These are phyloP conservation scores for Drosophila atripex DNA, from an alignment of 2,888 invertebrate genomes.

Conservation along the genomic window DNA sequence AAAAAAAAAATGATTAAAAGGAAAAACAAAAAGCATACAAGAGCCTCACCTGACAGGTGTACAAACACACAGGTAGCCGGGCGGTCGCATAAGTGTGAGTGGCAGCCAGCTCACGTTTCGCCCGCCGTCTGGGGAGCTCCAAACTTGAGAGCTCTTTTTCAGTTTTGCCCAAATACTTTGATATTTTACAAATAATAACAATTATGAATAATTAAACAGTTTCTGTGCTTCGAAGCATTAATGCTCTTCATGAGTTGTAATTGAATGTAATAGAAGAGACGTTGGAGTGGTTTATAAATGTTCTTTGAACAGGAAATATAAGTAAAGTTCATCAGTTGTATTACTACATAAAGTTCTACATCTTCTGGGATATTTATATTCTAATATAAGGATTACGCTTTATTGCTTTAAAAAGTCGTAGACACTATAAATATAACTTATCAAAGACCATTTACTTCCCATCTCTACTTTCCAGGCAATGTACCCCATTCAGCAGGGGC, in stretches of 20 bases:
- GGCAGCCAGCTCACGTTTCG: slow-evolving; percentile 73
- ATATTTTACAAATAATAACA: slow-evolving; percentile 34
- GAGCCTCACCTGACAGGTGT: slow-evolving; percentile 76
- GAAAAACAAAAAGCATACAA: slow-evolving; percentile 25
- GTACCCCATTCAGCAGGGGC: slow-evolving; percentile 27
- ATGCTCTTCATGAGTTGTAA: slow-evolving; percentile 28
- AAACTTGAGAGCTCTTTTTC: slow-evolving; percentile 46
- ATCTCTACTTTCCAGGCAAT: not conserved
- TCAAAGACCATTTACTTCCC: not conserved
- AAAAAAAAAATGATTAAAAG: slow-evolving; percentile 17
- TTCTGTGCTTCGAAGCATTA: slow-evolving; percentile 5
- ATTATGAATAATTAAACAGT: slow-evolving; percentile 17
- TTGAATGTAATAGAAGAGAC: not conserved
- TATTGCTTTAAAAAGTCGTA: no score
- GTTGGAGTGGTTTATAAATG: not conserved
- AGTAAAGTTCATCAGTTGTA: no score
- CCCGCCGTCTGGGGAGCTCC: slow-evolving; percentile 54
- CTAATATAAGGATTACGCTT: no score
- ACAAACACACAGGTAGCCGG: slow-evolving; percentile 48
- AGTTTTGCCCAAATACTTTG: slow-evolving; percentile 58
- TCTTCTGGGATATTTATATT: not conserved
- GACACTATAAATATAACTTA: no score
- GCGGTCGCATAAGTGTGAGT: slow-evolving; percentile 38
- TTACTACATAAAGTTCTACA: no score
- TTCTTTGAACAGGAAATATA: not conserved